phyloP scores from a whole-genome alignment of 1,140 invertebrate species.

The Latrodectus geometricus region DNA sequence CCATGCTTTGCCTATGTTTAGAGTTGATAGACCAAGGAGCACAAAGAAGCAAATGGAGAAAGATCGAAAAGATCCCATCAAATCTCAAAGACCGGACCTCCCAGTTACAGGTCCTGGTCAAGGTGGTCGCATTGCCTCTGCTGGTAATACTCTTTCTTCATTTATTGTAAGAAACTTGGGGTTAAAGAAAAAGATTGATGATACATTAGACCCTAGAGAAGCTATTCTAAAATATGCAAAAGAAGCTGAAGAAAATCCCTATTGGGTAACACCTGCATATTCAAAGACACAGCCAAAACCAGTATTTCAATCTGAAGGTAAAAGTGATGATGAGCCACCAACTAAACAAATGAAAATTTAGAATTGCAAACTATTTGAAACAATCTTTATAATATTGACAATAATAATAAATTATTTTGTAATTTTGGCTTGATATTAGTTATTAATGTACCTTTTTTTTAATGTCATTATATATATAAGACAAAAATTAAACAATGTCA shows the following conservation, averaged over 20 bases:
- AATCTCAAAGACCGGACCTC: slow-evolving; percentile 92
- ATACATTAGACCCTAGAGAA: slow-evolving; percentile 96
- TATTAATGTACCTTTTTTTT: no score
- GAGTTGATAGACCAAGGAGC: slow-evolving; percentile 90
- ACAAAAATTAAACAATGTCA: no score
- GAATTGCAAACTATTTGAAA: not conserved
- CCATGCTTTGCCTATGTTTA: slow-evolving; percentile 94
- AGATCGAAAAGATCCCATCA: slow-evolving; percentile 89
- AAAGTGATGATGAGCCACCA: slow-evolving; percentile 70
- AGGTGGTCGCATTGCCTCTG: slow-evolving; percentile 92
- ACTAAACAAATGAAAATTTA: slow-evolving; percentile 70
- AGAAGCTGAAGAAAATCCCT: slow-evolving; percentile 96
- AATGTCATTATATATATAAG: no score
- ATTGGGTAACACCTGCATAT: slow-evolving; percentile 94
- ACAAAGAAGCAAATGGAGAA: slow-evolving; percentile 93
- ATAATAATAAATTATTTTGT: no score
- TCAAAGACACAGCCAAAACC: slow-evolving; percentile 84
- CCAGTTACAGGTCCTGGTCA: slow-evolving; percentile 90
- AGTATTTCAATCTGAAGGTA: slow-evolving; percentile 74
- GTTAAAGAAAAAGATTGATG: slow-evolving; percentile 86
- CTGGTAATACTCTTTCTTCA: slow-evolving; percentile 95
- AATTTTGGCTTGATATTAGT: no score
- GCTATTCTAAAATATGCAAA: slow-evolving; percentile 97
- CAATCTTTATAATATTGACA: not conserved
- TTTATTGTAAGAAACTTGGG: slow-evolving; percentile 97